Percentiles rank a stretch among this genome's conserved stretches.
These are phyloP conservation scores for Ptychadena robeensis DNA, from an alignment of 2,797 vertebrate species.

Conservation along the genomic window DNA sequence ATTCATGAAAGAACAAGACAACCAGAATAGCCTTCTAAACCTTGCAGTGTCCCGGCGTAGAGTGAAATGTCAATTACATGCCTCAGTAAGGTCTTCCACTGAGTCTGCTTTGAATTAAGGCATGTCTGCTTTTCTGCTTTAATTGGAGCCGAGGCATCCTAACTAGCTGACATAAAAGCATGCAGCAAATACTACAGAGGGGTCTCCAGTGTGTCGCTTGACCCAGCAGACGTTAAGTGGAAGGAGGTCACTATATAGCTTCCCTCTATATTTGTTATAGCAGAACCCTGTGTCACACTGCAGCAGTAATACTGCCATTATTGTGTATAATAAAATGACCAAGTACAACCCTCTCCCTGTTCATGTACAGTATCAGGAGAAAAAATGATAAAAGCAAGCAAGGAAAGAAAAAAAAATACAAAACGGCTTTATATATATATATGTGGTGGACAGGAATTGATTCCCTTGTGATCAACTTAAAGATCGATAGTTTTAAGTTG, in stretches of 20 bases:
- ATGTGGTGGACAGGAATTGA: too few species aligned
- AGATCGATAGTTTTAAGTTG: too few species aligned
- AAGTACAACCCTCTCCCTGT: background rate
- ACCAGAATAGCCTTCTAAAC: background rate
- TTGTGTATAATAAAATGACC: background rate
- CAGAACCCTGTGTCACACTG: background rate
- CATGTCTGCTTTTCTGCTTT: background rate
- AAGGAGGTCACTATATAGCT: background rate
- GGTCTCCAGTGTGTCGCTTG: background rate
- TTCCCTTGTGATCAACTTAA: too few species aligned
- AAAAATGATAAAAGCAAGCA: background rate
- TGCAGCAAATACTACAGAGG: background rate
- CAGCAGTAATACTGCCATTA: background rate
- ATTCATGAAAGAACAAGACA: background rate
- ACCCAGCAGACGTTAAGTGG: conserved; percentile 5
- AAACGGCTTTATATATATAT: too few species aligned
- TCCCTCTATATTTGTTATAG: background rate
- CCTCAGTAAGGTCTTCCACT: conserved; percentile 7
- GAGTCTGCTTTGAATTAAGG: conserved; percentile 27
- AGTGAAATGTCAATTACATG: conserved; percentile 32
- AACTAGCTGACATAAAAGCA: background rate
- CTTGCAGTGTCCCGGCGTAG: background rate
- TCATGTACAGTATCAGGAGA: background rate
- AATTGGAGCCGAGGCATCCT: conserved; percentile 1
- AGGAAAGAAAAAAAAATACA: too few species aligned